These are phyloP conservation scores for Agelas oroides DNA, from an alignment of 37 sponge, comb jelly and placozoan genomes.

Conservation along the genomic window DNA sequence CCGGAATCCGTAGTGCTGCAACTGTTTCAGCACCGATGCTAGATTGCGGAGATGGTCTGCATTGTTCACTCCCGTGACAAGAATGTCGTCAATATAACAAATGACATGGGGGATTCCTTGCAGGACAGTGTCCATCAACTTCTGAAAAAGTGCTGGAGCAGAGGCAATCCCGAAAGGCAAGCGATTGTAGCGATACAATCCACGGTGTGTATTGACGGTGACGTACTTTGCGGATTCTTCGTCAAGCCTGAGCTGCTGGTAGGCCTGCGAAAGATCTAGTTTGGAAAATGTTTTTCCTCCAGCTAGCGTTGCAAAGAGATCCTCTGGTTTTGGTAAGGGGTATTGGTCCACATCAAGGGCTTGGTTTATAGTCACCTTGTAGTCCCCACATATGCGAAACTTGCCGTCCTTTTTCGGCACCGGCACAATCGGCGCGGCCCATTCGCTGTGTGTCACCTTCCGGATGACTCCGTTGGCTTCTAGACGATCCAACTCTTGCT, in stretches of 20 bases:
- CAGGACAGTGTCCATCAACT: conserved; percentile 33
- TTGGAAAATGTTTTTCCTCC: conserved; percentile 50
- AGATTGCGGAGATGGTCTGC: not conserved
- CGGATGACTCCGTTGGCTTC: not conserved
- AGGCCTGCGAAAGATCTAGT: conserved; percentile 51
- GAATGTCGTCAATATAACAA: conserved; percentile 24
- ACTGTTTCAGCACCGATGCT: conserved; percentile 6
- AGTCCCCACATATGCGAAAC: conserved; percentile 47
- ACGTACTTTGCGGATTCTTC: conserved; percentile 28
- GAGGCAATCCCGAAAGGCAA: conserved; percentile 46
- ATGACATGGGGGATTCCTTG: conserved; percentile 30
- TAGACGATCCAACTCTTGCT: not conserved
- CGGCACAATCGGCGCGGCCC: too few relatives aligned
- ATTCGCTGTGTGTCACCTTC: too few relatives aligned
- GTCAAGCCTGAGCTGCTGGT: conserved; percentile 25
- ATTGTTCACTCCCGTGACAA: conserved; percentile 12
- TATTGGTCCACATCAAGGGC: conserved; percentile 12
- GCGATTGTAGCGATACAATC: conserved; percentile 31
- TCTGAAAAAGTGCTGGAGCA: conserved; percentile 47
- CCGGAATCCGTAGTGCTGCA: not conserved
- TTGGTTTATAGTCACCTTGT: conserved; percentile 48
- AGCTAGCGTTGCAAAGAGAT: conserved; percentile 28
- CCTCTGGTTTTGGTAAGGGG: conserved; percentile 37
- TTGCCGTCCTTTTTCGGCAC: too few relatives aligned
- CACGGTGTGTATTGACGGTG: conserved; percentile 52